Conservation (phyloP, 2,113 vertebrate species). For the Sinocyclocheilus anophthalmus region DNA sequence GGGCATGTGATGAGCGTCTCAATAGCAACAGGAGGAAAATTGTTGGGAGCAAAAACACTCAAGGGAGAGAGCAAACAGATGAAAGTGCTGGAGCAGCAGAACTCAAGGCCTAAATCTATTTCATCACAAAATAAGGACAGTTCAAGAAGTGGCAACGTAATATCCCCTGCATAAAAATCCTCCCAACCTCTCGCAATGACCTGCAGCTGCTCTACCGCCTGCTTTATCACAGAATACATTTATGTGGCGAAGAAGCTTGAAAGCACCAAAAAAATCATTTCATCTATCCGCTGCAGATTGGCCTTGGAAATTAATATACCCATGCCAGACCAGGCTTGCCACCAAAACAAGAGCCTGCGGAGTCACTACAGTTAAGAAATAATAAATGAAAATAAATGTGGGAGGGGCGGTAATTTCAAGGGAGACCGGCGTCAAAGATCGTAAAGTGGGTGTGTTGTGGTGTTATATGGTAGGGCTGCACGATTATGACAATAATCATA, state of each 20-base stretch:
- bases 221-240: constrained; percentile 61
- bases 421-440: constrained; percentile 58
- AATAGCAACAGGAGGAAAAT: constrained; percentile 58
- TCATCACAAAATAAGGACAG: constrained; percentile 70
- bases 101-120: constrained; percentile 73
- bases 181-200: constrained; percentile 51
- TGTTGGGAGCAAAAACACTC: constrained; percentile 43
- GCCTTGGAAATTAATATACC: constrained; percentile 55
- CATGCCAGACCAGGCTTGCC: constrained; percentile 34
- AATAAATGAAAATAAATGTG: constrained; percentile 63
- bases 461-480: too few relatives aligned
- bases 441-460: constrained; percentile 20
- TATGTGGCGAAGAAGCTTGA: constrained; percentile 46
- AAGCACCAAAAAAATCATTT: constrained; percentile 53
- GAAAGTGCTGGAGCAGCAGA: constrained; percentile 69
- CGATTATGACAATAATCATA: too few relatives aligned
- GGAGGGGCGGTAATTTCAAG: constrained; percentile 71
- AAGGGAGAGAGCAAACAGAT: constrained; percentile 26
- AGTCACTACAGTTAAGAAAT: constrained; percentile 34
- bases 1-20: constrained; percentile 41
- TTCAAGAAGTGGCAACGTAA: constrained; percentile 62
- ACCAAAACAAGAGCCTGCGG: constrained; percentile 42
- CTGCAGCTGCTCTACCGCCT: constrained; percentile 41
- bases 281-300: constrained; percentile 43
- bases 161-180: constrained; percentile 61